Percentiles rank a stretch among this genome's conserved stretches.
Conservation (phyloP, 1,140 invertebrate genomes). For the Ooceraea biroi region DNA sequence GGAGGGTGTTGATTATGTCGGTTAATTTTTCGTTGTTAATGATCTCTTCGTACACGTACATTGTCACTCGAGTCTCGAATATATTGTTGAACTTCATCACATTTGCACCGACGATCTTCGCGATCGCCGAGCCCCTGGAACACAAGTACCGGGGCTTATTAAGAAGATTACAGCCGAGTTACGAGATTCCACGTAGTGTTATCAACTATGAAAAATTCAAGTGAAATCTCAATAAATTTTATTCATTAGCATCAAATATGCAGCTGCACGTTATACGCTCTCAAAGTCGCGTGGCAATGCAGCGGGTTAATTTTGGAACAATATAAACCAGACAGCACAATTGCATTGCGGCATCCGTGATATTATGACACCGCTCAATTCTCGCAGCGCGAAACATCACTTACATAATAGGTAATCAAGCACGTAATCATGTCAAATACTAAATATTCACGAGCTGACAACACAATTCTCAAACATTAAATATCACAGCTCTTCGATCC, state of each 20-base stretch:
- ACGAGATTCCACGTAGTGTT: neutral
- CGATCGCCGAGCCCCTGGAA: constrained; percentile 92
- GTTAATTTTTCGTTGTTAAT: constrained; percentile 91
- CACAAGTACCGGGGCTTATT: neutral
- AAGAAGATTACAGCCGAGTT: neutral
- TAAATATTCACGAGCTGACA: neutral
- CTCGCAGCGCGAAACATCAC: neutral
- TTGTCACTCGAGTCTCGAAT: constrained; percentile 89
- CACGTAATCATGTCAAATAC: neutral
- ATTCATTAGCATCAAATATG: constrained; percentile 10
- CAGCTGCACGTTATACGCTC: neutral
- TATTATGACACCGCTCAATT: neutral
- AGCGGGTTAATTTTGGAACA: constrained; percentile 53
- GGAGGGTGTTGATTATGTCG: constrained; percentile 92
- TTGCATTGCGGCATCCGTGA: neutral
- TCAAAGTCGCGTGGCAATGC: neutral
- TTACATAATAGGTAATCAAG: neutral
- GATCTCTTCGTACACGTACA: constrained; percentile 93
- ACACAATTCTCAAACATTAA: neutral
- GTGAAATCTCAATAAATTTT: constrained; percentile 3
- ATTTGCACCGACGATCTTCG: constrained; percentile 91
- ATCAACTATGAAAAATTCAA: neutral
- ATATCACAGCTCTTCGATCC: neutral
- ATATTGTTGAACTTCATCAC: constrained; percentile 88
- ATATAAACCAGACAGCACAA: constrained; percentile 37